A percentile compares a stretch with the other conserved stretches of the same genome.
Conservation (phyloP, 2,113 vertebrate genomes). For the Aldabrachelys gigantea region DNA sequence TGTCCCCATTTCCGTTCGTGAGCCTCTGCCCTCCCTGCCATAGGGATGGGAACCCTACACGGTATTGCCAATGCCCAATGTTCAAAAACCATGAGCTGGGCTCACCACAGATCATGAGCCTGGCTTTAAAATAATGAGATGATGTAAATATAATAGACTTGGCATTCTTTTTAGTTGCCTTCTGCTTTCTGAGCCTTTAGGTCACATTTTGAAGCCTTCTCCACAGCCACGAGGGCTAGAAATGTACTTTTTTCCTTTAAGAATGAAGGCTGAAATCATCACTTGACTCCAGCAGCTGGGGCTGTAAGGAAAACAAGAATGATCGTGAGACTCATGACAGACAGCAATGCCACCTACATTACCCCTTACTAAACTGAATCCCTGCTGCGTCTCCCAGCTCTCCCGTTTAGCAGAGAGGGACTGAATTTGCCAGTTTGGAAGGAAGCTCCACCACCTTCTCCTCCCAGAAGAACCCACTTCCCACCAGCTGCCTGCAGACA, state of each 20-base stretch:
- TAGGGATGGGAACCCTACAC: background rate
- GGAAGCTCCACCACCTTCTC: too few species aligned
- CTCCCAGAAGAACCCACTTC: too few species aligned
- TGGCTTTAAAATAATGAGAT: background rate
- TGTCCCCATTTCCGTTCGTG: background rate
- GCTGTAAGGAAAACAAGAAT: background rate
- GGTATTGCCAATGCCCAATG: background rate
- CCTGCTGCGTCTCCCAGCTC: background rate
- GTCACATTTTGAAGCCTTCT: background rate
- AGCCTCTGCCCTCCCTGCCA: background rate
- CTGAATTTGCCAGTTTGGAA: background rate
- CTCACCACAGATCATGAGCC: background rate
- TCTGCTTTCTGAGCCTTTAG: background rate
- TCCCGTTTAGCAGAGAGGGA: background rate
- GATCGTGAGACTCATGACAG: background rate
- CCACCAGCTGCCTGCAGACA: background rate
- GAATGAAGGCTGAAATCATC: background rate
- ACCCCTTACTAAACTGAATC: background rate
- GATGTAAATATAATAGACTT: background rate
- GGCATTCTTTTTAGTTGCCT: background rate
- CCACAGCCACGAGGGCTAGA: background rate
- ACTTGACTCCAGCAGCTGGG: background rate
- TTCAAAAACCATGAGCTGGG: background rate
- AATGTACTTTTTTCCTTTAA: background rate
- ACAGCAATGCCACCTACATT: background rate